Conservation (phyloP, 2,888 invertebrate species). For the Athalia rosae region DNA sequence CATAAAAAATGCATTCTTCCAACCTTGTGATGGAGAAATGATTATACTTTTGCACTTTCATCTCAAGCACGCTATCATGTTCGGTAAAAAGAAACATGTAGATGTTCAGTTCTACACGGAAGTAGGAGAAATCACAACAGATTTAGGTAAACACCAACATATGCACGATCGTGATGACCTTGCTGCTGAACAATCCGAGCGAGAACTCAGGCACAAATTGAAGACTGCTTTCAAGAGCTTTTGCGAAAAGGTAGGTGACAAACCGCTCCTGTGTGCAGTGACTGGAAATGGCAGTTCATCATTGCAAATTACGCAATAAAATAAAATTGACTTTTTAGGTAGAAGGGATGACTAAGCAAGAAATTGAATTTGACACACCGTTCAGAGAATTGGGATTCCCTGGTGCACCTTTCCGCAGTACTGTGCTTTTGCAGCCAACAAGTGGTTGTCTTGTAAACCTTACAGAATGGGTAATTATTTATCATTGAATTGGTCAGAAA, state of each 20-base stretch:
- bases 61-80: constrained; percentile 98
- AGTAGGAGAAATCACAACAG: constrained; percentile 99
- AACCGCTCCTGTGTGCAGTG: neutral
- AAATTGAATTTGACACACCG: constrained; percentile 98
- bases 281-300: neutral
- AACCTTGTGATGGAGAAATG: constrained; percentile 99
- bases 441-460: constrained; percentile 98
- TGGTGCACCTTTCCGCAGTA: constrained; percentile 97
- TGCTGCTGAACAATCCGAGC: constrained; percentile 98
- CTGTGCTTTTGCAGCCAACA: constrained; percentile 97
- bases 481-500: neutral
- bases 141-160: constrained; percentile 99
- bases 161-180: constrained; percentile 99
- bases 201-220: constrained; percentile 95
- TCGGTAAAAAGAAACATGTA: constrained; percentile 99
- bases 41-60: constrained; percentile 99
- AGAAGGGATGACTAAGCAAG: constrained; percentile 95
- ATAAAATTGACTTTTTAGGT: constrained; percentile 74
- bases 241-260: constrained; percentile 87
- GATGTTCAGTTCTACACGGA: constrained; percentile 99
- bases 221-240: constrained; percentile 99
- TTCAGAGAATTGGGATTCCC: constrained; percentile 98
- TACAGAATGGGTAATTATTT: constrained; percentile 89
- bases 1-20: constrained; percentile 99
- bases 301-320: constrained; percentile 7